Evolutionary conservation across 37 sponge, comb jelly and placozoan species (phyloP), one percentile per base, ranked within the genome.

Genomic region (Bolinopsis microptera): DNA sequence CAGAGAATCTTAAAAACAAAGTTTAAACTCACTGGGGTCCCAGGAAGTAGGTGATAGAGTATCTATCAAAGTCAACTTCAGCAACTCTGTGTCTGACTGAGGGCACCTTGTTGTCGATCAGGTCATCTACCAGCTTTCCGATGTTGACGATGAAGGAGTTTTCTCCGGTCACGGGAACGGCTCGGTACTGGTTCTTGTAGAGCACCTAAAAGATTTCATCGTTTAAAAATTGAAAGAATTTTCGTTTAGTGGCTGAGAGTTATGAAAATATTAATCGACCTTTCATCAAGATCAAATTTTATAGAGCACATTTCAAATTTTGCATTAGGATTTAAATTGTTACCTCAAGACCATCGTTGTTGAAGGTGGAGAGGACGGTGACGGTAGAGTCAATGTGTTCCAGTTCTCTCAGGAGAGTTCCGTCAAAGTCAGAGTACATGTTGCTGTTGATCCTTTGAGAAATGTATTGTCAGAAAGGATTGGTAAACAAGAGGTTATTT

Each of bases 31-130:
- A 77, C 80, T 77, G 80, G 5, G 80, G 80, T 77, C 80, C 80
- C 3, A 77, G 80, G 80, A 77, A 77, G 80, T 77, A 77, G 21
- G 80, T 77, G 80, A 77, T 77, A 36, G 80, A 77, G 80, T 77
- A 77, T 77, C 80, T 77, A 36, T 77, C 80, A 77, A 77, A 77
- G 33, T 77, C 80, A 16, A 32, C 32, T 36, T 77, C 80, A 18
- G 27, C 32, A 36, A 77, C 80, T 77, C 80, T 77, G 80, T 77
- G 80, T 32, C 32, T 31, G 35, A 77, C 80, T 35, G 80, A 31
- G 5, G 32, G 33, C 3, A 77, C 33, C 35, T 77, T 27, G 21
- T 77, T 77, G 80, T 77, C 80, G 35, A 77, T 77, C 33, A 77
- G 27, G 36, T 77, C 80, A 18, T 77, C 80, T 35, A 77, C 80